Conservation (phyloP, 2,113 vertebrate species). For the Syrrhaptes paradoxus region DNA sequence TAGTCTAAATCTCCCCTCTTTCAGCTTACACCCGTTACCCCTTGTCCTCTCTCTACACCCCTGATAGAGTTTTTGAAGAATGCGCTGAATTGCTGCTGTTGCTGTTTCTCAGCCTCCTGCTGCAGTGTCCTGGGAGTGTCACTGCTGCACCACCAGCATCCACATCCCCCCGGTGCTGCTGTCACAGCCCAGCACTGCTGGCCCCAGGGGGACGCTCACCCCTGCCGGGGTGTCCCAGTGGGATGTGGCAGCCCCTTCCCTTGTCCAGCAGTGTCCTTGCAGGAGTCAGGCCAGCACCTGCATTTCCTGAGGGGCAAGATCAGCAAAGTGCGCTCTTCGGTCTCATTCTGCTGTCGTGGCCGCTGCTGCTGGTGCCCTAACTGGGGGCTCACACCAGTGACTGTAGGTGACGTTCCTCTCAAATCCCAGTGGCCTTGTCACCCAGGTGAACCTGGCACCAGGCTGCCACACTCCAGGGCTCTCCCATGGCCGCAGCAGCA, state of each 20-base stretch:
- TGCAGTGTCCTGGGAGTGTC: rapidly evolving
- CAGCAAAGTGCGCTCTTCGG: background rate
- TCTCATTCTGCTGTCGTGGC: background rate
- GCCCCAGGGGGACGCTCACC: background rate
- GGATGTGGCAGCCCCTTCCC: background rate
- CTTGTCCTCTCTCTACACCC: too few relatives aligned
- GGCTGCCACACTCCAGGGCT: background rate
- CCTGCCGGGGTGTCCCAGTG: rapidly evolving
- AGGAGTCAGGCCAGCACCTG: background rate
- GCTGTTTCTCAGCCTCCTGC: background rate
- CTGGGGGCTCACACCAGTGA: background rate
- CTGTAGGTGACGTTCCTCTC: background rate
- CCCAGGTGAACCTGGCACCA: rapidly evolving
- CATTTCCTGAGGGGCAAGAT: rapidly evolving
- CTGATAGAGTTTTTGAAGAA: background rate
- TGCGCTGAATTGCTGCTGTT: background rate
- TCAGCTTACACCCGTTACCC: too few relatives aligned
- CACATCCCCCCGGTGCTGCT: background rate
- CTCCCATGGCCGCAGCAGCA: background rate
- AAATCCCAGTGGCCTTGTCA: background rate
- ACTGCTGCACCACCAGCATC: rapidly evolving
- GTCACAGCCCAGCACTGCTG: background rate
- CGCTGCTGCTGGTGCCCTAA: background rate
- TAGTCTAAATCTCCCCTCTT: too few relatives aligned
- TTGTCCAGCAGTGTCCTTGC: background rate